Evolutionary conservation across 2,797 vertebrate genomes (phyloP).

Genomic region (Falco biarmicus): DNA sequence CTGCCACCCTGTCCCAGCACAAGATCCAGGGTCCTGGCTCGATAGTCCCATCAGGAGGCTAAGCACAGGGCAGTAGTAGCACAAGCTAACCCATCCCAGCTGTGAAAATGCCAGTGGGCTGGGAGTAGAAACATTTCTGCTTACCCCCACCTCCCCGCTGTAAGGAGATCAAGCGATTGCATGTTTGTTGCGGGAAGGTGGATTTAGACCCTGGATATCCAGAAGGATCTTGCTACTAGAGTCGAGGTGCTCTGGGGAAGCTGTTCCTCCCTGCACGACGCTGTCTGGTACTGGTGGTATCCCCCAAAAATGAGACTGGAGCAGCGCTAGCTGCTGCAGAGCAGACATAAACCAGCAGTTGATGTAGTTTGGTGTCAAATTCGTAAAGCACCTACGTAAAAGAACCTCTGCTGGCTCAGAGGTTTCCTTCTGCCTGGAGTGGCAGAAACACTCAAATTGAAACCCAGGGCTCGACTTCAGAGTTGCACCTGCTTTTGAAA

Average conservation of each 20-base stretch:
- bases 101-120: not conserved
- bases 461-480: conserved; percentile 10
- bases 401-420: not conserved
- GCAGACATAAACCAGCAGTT: not conserved
- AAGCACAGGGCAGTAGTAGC: not conserved
- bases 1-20: not conserved
- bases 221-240: not conserved
- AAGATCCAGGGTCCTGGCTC: not conserved
- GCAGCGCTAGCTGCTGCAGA: not conserved
- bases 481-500: conserved; percentile 60
- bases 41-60: not conserved
- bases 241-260: not conserved
- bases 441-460: conserved; percentile 43
- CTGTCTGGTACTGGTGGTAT: not conserved
- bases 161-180: rapidly evolving
- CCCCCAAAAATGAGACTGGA: not conserved
- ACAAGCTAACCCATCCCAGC: not conserved
- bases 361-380: not conserved
- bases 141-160: not conserved
- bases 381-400: not conserved
- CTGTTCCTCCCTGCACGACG: not conserved
- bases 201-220: not conserved
- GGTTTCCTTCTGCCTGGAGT: conserved; percentile 29
- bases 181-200: not conserved
- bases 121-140: not conserved